phyloP scores from a whole-genome alignment of 2,113 vertebrate genomes.

The Sinocyclocheilus maitianheensis region DNA sequence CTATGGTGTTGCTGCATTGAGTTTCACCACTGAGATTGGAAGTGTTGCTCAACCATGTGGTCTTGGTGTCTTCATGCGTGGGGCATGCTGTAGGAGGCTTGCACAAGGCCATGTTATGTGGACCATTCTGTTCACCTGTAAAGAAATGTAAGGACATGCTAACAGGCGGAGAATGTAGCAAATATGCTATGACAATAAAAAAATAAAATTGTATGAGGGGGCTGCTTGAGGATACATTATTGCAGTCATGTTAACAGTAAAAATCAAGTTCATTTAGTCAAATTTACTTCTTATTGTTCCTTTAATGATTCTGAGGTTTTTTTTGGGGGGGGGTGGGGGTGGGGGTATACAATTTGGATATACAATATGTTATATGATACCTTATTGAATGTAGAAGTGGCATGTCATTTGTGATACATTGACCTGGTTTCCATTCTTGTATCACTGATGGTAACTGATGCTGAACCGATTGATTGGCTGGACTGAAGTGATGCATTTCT shows the following conservation, averaged over 20 bases:
- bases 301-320: not conserved
- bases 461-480: not conserved
- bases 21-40: conserved; percentile 25
- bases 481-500: not conserved
- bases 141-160: conserved; percentile 37
- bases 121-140: conserved; percentile 42
- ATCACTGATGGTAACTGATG: not conserved
- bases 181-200: not conserved
- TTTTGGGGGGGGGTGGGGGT: not conserved
- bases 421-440: not conserved
- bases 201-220: not conserved
- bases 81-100: conserved; percentile 43
- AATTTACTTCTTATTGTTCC: no score
- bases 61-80: conserved; percentile 39
- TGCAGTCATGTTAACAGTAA: not conserved
- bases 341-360: not conserved
- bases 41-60: conserved; percentile 29
- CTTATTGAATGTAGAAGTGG: not conserved
- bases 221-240: not conserved
- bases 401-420: not conserved
- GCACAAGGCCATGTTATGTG: conserved; percentile 38
- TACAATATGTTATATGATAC: not conserved
- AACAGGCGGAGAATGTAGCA: not conserved
- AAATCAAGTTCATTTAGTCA: no score
- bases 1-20: conserved; percentile 8